A percentile compares a stretch with the other conserved stretches of the same genome.
Conservation (phyloP, 2,888 invertebrate genomes). For the Lochmaea capreae region DNA sequence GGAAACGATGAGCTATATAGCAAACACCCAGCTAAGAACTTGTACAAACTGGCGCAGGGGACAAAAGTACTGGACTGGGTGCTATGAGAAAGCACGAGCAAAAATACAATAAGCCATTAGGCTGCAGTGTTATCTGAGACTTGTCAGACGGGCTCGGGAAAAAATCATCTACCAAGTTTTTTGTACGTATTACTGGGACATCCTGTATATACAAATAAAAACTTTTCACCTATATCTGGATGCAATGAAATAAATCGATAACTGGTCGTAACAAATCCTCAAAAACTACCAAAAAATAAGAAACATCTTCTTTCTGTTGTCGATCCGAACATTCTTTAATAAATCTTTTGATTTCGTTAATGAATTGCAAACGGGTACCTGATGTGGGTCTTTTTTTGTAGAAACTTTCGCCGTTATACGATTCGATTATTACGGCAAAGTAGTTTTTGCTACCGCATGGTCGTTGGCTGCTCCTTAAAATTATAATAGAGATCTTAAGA, state of each 20-base stretch:
- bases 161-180: too few species aligned
- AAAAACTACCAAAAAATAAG: slow-evolving; percentile 5
- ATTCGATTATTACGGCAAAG: slow-evolving; percentile 42
- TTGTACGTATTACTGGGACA: too few species aligned
- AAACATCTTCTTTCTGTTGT: slow-evolving; percentile 16
- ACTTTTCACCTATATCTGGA: not conserved
- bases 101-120: too few species aligned
- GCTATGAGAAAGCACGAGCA: too few species aligned
- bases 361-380: slow-evolving; percentile 55
- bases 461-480: slow-evolving; percentile 55
- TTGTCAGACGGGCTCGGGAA: too few species aligned
- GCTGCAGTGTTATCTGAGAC: too few species aligned
- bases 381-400: slow-evolving; percentile 59
- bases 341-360: slow-evolving; percentile 47
- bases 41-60: too few species aligned
- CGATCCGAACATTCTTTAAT: slow-evolving; percentile 15
- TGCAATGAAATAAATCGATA: slow-evolving; percentile 9
- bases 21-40: too few species aligned
- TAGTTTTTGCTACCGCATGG: slow-evolving; percentile 44
- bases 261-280: slow-evolving; percentile 6
- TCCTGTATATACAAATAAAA: too few species aligned
- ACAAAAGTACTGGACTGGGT: too few species aligned
- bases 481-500: slow-evolving; percentile 62
- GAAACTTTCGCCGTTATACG: slow-evolving; percentile 55
- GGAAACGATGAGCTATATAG: too few species aligned